phyloP scores from a whole-genome alignment of 2,888 invertebrate genomes.

The Portevinia maculata region DNA sequence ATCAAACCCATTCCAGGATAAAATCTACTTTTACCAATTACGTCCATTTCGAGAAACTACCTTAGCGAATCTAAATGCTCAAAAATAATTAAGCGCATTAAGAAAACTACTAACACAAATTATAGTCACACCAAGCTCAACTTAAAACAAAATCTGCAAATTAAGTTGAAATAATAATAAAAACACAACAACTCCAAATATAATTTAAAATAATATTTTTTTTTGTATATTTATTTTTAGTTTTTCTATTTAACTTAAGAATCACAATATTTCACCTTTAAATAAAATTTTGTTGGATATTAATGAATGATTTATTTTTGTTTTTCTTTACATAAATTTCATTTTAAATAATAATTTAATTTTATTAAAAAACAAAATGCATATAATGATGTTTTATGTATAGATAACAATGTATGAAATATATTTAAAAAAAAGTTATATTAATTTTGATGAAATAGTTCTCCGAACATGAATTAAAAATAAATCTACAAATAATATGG shows the following conservation, averaged over 20 bases:
- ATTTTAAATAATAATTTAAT: conserved; percentile 62
- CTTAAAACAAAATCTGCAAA: conserved; percentile 16
- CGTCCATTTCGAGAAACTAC: neutral
- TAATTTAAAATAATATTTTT: conserved; percentile 55
- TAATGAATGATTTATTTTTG: conserved; percentile 27
- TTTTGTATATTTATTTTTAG: conserved; percentile 53
- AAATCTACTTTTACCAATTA: too few species aligned
- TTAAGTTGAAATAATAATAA: conserved; percentile 3
- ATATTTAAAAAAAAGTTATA: conserved; percentile 22
- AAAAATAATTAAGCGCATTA: neutral
- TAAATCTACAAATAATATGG: conserved; percentile 71
- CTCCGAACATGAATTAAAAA: conserved; percentile 10
- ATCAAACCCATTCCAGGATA: too few species aligned
- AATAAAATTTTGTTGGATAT: conserved; percentile 54
- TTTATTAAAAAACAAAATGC: conserved; percentile 34
- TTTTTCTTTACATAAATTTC: neutral
- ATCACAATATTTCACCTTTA: conserved; percentile 70
- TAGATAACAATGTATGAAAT: conserved; percentile 52
- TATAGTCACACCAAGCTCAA: neutral
- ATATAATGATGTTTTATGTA: conserved; percentile 25
- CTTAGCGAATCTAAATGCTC: neutral
- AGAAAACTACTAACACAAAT: conserved; percentile 2
- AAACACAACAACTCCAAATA: conserved; percentile 44
- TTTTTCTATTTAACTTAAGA: conserved; percentile 61
- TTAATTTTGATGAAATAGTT: conserved; percentile 18